A percentile compares a stretch with the other conserved stretches of the same genome.
Conservation (phyloP, 1,140 invertebrate genomes). For the Lasioglossum albipes region DNA sequence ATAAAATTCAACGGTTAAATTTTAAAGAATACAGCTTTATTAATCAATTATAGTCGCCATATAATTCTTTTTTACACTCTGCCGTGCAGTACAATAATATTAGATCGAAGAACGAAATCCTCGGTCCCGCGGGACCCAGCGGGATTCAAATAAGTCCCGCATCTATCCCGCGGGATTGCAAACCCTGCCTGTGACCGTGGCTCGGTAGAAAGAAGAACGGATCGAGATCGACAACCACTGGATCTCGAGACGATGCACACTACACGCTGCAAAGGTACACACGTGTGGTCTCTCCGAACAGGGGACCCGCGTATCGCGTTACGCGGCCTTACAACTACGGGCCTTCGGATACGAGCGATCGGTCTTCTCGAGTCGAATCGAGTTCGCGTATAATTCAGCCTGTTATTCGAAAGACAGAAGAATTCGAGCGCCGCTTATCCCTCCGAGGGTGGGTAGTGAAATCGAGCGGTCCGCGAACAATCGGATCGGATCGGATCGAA, state of each 20-base stretch:
- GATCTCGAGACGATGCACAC: constrained; percentile 57
- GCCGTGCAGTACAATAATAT: too few relatives aligned
- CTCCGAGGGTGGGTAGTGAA: neutral
- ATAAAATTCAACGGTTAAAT: too few relatives aligned
- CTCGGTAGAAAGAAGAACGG: constrained; percentile 35
- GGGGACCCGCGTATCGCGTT: constrained; percentile 65
- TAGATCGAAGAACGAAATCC: too few relatives aligned
- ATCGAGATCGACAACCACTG: constrained; percentile 50
- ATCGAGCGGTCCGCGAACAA: constrained; percentile 13
- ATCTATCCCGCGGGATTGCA: constrained; percentile 23
- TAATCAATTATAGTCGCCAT: too few relatives aligned
- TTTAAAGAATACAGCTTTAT: too few relatives aligned
- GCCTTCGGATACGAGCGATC: constrained; percentile 31
- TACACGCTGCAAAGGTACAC: neutral
- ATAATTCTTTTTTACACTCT: too few relatives aligned
- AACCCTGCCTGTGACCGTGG: constrained; percentile 49
- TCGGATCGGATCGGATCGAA: neutral
- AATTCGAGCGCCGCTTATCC: neutral
- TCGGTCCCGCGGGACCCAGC: too few relatives aligned
- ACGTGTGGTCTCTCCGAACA: constrained; percentile 63
- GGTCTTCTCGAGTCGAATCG: constrained; percentile 28
- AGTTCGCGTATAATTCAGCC: constrained; percentile 4
- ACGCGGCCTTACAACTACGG: constrained; percentile 44
- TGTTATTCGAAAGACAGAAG: neutral
- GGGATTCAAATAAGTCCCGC: too few relatives aligned